These are phyloP conservation scores for Beaufortia kweichowensis DNA, from an alignment of 2,113 vertebrate species.

Conservation along the genomic window DNA sequence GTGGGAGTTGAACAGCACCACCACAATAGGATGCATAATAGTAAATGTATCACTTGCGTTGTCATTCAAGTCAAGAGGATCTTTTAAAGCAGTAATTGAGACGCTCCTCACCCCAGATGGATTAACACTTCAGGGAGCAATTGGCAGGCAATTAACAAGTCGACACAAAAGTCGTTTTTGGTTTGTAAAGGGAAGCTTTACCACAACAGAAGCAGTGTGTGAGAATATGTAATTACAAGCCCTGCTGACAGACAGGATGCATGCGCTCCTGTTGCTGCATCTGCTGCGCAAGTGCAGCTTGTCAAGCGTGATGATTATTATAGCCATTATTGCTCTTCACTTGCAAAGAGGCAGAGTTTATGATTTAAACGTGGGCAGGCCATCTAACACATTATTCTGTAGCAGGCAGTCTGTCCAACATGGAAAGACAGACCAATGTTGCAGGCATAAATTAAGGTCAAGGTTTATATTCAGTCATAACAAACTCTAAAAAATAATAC, in stretches of 20 bases:
- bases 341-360: conserved; percentile 56
- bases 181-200: conserved; percentile 50
- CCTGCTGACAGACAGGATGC: conserved; percentile 55
- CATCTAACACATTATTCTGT: conserved; percentile 47
- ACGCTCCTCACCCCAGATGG: conserved; percentile 65
- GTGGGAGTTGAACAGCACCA: conserved; percentile 33
- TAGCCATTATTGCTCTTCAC: conserved; percentile 42
- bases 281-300: not conserved
- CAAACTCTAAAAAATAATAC: too few relatives aligned
- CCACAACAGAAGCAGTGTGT: conserved; percentile 54
- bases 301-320: too few relatives aligned
- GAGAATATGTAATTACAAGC: conserved; percentile 64
- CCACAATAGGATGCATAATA: conserved; percentile 35
- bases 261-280: conserved; percentile 15
- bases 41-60: not conserved
- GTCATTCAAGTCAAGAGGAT: conserved; percentile 54
- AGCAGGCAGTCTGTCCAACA: conserved; percentile 64
- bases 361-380: conserved; percentile 18
- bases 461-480: too few relatives aligned
- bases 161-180: conserved; percentile 60
- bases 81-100: conserved; percentile 73
- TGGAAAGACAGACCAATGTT: too few relatives aligned
- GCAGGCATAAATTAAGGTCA: too few relatives aligned
- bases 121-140: conserved; percentile 70
- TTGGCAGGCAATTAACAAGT: conserved; percentile 78